Evolutionary conservation across 2,888 invertebrate species (phyloP).

Genomic region (Mimachlamys varia): DNA sequence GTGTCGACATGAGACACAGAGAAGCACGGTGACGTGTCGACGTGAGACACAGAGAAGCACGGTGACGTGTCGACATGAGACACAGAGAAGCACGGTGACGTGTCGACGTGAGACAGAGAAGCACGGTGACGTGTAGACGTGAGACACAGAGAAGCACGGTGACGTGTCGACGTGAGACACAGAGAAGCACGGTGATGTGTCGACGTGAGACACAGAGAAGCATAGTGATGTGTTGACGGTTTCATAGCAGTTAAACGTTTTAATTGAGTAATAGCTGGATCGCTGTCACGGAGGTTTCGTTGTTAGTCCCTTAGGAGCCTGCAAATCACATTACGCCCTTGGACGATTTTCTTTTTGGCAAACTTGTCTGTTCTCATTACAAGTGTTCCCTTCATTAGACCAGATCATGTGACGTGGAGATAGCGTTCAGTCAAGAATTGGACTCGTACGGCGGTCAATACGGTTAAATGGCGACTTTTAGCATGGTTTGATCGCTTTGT

Average conservation of each 20-base stretch:
- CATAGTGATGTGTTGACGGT: neutral
- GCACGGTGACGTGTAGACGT: too few relatives aligned
- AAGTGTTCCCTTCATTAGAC: neutral
- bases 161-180: too few relatives aligned
- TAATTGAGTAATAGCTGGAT: conserved; percentile 7
- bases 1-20: too few relatives aligned
- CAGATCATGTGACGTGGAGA: neutral
- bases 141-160: too few relatives aligned
- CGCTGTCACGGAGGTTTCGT: neutral
- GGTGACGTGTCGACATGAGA: too few relatives aligned
- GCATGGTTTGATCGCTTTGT: too few relatives aligned
- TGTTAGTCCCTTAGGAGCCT: neutral
- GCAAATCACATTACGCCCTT: neutral
- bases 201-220: neutral
- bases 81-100: too few relatives aligned
- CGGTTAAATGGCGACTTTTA: too few relatives aligned
- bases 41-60: too few relatives aligned
- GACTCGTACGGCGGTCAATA: neutral
- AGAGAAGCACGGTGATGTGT: too few relatives aligned
- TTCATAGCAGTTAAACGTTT: neutral
- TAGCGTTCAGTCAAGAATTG: neutral
- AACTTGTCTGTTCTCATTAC: conserved; percentile 11
- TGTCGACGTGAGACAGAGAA: too few relatives aligned
- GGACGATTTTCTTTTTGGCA: neutral
- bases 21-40: too few relatives aligned